Conservation (phyloP, 35 echinoderm and acorn worm species). For the Apostichopus japonicus region DNA sequence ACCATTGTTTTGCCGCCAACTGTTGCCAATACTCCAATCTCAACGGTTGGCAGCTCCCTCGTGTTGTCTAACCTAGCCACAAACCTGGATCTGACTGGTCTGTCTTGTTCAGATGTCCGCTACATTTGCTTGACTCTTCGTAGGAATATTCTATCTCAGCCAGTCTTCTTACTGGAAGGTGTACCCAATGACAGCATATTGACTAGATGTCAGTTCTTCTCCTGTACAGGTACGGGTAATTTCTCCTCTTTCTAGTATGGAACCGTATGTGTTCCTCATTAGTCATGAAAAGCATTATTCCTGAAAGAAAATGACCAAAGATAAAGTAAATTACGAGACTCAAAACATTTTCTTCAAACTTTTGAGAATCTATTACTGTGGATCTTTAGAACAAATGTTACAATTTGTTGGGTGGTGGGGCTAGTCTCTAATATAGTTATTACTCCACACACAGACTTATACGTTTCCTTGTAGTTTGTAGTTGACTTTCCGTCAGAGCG, state of each 20-base stretch:
- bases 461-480: too few species aligned
- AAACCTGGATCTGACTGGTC: slow-evolving; percentile 32
- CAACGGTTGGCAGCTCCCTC: not conserved
- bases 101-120: slow-evolving; percentile 64
- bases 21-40: not conserved
- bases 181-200: slow-evolving; percentile 14
- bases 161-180: slow-evolving; percentile 67
- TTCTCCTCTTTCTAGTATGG: not conserved
- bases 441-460: too few species aligned
- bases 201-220: not conserved
- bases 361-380: too few species aligned
- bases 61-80: not conserved
- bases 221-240: slow-evolving; percentile 17
- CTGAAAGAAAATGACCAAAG: too few species aligned
- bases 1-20: not conserved
- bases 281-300: too few species aligned
- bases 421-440: too few species aligned
- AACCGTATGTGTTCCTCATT: not conserved
- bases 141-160: slow-evolving; percentile 43
- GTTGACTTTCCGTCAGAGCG: too few species aligned
- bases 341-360: too few species aligned
- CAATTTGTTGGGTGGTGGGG: too few species aligned
- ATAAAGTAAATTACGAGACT: too few species aligned
- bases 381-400: too few species aligned
- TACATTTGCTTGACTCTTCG: slow-evolving; percentile 70